These are phyloP conservation scores for Paramormyrops kingsleyae DNA, from an alignment of 2,113 vertebrate genomes.

Conservation along the genomic window DNA sequence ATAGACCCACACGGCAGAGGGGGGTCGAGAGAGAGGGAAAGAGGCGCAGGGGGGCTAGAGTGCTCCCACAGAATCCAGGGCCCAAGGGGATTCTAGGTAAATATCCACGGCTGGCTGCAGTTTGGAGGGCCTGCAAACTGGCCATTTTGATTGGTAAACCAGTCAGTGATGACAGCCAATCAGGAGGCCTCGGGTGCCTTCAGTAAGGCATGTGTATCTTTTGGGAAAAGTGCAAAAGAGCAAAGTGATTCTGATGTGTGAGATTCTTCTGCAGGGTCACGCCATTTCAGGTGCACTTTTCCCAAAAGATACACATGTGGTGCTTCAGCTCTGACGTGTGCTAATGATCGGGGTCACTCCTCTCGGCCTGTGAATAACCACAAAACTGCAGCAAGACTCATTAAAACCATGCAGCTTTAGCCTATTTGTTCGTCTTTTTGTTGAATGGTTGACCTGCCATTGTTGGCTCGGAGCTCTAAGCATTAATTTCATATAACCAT, in stretches of 20 bases:
- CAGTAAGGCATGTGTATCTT: neutral
- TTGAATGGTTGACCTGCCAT: neutral
- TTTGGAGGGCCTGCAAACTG: slow-evolving; percentile 65
- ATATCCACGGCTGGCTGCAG: slow-evolving; percentile 66
- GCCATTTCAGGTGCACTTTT: no score
- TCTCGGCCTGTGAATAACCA: neutral
- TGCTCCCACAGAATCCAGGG: slow-evolving; percentile 57
- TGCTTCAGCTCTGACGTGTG: neutral
- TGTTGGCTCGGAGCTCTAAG: neutral
- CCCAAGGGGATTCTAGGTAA: slow-evolving; percentile 63
- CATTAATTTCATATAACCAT: neutral
- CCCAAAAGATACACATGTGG: no score
- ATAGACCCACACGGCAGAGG: slow-evolving; percentile 54
- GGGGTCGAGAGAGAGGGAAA: slow-evolving; percentile 36
- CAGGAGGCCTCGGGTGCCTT: slow-evolving; percentile 35
- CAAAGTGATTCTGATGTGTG: neutral
- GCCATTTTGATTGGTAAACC: slow-evolving; percentile 56
- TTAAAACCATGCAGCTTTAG: neutral
- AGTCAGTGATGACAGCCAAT: slow-evolving; percentile 30
- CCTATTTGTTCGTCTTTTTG: no score
- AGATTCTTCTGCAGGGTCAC: neutral
- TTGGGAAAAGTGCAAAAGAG: neutral
- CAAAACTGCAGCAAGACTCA: neutral
- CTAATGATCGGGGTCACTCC: neutral
- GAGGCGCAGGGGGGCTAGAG: neutral